Evolutionary conservation across 1,140 invertebrate genomes (phyloP), one percentile per base, ranked within the genome.

Genomic region (Colletes gigas): DNA sequence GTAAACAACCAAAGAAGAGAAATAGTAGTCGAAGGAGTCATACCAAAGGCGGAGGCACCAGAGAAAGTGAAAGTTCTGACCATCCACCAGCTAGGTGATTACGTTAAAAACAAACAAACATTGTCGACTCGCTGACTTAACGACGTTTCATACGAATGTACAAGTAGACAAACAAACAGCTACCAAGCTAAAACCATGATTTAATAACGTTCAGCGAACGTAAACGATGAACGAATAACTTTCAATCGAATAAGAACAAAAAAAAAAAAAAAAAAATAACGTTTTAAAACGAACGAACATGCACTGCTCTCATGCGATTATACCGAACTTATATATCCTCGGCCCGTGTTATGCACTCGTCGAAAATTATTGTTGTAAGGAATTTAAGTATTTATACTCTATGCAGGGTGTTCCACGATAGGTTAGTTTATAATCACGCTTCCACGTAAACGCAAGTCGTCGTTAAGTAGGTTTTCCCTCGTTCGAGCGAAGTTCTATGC

Each of bases 1-100:
- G 95, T 50, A 97, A 97, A 81, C 96, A 97, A 86, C 96, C 97
- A 84, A 96, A 96, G 91, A 97, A 97, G 88, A 94, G 95, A 68
- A 94, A 95, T 88, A 94, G 92, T 91, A 94, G 93, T 89, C 91
- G 93, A 86, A 93, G 93, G 74, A 94, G 94, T 92, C 91, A 92
- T 81, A 94, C 91, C 81, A 91, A 92, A 90, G 90, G 91, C 77
- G 89, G 87, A 74, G 88, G 85, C 71, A 90, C 88, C 66, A 92
- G 92, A 90, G 94, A 95, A 84, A 94, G 93, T 89, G 94, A 95
- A 92, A 93, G 92, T 90, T 93, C 93, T 70, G 94, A 95, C 85
- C 94, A 94, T 91, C 94, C 94, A 85, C 94, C 94, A 91, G 91
- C 93, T 94, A 95, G 94, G 94, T 95, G 93, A 94, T 92, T 92